A percentile compares a stretch with the other conserved stretches of the same genome.
phyloP scores from a whole-genome alignment of 2,888 invertebrate species.

The Lysandra coridon region DNA sequence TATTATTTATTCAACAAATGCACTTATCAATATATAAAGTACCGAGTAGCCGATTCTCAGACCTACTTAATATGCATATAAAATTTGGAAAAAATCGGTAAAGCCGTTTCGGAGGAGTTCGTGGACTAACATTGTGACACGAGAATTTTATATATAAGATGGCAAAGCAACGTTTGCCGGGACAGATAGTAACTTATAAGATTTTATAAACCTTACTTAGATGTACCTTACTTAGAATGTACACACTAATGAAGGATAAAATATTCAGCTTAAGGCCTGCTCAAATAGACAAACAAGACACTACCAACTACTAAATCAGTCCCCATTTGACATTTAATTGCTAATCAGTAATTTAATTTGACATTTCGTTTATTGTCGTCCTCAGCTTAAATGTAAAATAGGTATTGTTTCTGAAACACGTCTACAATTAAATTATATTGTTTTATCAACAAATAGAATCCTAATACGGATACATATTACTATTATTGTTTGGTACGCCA shows the following conservation, averaged over 20 bases:
- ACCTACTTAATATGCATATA: no score
- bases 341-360: constrained; percentile 22
- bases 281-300: background rate
- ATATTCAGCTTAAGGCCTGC: background rate
- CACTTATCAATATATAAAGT: no score
- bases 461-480: background rate
- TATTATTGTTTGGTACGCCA: no score
- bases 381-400: constrained; percentile 6
- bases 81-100: no score
- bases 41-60: no score
- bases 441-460: background rate
- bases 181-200: no score
- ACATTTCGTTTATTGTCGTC: constrained; percentile 13
- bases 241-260: background rate
- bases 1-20: no score
- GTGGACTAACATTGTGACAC: no score
- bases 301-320: constrained; percentile 8
- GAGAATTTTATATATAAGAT: no score
- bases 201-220: background rate
- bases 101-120: no score
- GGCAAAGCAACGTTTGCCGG: no score
- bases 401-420: background rate
- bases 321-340: constrained; percentile 13
- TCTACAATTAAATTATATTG: background rate
- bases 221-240: no score